Evolutionary conservation across 2,797 vertebrate genomes (phyloP).

Genomic region (Premnoplex brunnescens): DNA sequence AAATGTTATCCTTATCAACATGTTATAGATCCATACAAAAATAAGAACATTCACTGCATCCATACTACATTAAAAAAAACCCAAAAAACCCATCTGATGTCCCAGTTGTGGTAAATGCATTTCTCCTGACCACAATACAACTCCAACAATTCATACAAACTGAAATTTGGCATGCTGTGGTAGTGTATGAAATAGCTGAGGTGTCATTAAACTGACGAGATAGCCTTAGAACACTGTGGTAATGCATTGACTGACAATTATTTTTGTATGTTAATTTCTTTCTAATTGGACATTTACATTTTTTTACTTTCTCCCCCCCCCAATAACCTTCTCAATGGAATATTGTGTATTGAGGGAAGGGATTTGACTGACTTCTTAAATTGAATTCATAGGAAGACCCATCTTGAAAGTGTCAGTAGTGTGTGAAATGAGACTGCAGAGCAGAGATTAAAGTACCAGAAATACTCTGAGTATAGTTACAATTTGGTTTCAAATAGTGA

Average conservation of each 20-base stretch:
- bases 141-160: background rate
- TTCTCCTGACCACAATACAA: background rate
- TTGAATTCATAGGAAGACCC: background rate
- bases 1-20: background rate
- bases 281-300: background rate
- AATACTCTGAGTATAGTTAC: background rate
- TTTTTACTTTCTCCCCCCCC: background rate
- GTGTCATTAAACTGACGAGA: background rate
- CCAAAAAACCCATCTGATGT: background rate
- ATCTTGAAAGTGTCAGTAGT: background rate
- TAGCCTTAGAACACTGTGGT: background rate
- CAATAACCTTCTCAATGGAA: background rate
- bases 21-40: background rate
- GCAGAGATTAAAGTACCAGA: background rate
- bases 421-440: background rate
- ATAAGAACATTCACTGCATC: rapidly evolving
- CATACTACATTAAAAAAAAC: background rate
- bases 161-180: background rate
- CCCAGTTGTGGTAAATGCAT: background rate
- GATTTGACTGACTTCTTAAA: background rate
- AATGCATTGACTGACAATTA: background rate
- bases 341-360: background rate
- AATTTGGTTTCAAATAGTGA: background rate
- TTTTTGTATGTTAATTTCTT: background rate
- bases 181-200: background rate